Conservation (phyloP, 1,140 invertebrate species). For the Holcopasites calliopsidis region DNA sequence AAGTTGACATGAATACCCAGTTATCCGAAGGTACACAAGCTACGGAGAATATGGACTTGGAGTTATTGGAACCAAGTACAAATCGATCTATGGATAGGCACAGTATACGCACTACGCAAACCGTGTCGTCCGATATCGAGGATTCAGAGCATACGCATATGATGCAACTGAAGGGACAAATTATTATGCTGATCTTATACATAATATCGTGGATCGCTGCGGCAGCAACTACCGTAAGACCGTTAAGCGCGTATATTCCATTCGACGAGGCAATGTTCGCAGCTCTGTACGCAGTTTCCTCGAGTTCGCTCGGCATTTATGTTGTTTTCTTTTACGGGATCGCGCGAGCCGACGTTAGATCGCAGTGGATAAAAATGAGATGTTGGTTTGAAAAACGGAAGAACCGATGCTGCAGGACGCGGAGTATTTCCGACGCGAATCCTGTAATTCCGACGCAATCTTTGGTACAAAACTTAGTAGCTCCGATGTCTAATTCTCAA, state of each 20-base stretch:
- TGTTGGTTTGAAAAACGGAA: conserved; percentile 83
- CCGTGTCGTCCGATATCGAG: conserved; percentile 86
- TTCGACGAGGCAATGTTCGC: conserved; percentile 90
- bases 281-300: conserved; percentile 86
- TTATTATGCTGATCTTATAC: conserved; percentile 88
- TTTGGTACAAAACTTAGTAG: conserved; percentile 69
- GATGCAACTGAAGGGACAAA: conserved; percentile 89
- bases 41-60: conserved; percentile 90
- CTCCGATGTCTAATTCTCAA: conserved; percentile 73
- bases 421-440: conserved; percentile 84
- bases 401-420: conserved; percentile 82
- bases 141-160: conserved; percentile 91
- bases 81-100: conserved; percentile 79
- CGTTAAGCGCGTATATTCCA: conserved; percentile 82
- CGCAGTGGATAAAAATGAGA: conserved; percentile 85
- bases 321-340: conserved; percentile 92
- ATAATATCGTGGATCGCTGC: conserved; percentile 87
- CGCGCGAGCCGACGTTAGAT: conserved; percentile 89
- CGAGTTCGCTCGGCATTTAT: conserved; percentile 88
- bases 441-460: conserved; percentile 80
- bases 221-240: conserved; percentile 84
- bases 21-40: conserved; percentile 89
- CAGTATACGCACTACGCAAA: conserved; percentile 84
- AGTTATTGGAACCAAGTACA: conserved; percentile 85
- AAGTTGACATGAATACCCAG: conserved; percentile 84